Conservation (phyloP, 30 jellyfish, hydroid and myxozoan species). For the Hydra vulgaris region DNA sequence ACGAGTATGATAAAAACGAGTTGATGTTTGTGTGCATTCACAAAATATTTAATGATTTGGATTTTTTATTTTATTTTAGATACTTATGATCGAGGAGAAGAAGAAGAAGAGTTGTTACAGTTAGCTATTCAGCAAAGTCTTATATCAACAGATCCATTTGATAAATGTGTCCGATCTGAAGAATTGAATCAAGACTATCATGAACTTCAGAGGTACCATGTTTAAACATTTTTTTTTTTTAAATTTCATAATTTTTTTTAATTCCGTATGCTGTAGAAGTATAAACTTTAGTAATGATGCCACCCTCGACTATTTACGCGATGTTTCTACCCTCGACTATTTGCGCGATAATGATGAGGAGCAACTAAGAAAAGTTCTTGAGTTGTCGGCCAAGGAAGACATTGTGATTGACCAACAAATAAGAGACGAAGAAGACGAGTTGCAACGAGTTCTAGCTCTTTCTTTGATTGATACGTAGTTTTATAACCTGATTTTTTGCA, state of each 20-base stretch:
- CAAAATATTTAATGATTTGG: too few species aligned
- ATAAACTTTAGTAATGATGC: neutral
- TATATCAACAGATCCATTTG: slow-evolving; percentile 14
- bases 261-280: too few species aligned
- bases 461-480: slow-evolving; percentile 58
- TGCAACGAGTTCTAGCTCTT: slow-evolving; percentile 49
- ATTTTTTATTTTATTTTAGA: neutral
- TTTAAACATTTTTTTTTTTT: too few species aligned
- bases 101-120: slow-evolving; percentile 85
- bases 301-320: slow-evolving; percentile 9
- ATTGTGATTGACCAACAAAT: slow-evolving; percentile 12
- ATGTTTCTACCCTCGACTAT: neutral
- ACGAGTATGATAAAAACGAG: too few species aligned
- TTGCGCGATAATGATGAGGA: slow-evolving; percentile 54
- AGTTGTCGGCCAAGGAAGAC: slow-evolving; percentile 56
- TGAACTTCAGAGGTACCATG: neutral
- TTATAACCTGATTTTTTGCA: too few species aligned
- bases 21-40: too few species aligned
- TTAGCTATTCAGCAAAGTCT: slow-evolving; percentile 89
- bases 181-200: neutral
- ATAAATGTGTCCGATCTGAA: slow-evolving; percentile 34
- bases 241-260: too few species aligned
- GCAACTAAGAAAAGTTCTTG: slow-evolving; percentile 56
- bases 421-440: slow-evolving; percentile 73
- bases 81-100: slow-evolving; percentile 13